Percentiles rank a stretch among this genome's conserved stretches.
Evolutionary conservation across 2,888 invertebrate species (phyloP).

Genomic region (Listrodromus nycthemerus): DNA sequence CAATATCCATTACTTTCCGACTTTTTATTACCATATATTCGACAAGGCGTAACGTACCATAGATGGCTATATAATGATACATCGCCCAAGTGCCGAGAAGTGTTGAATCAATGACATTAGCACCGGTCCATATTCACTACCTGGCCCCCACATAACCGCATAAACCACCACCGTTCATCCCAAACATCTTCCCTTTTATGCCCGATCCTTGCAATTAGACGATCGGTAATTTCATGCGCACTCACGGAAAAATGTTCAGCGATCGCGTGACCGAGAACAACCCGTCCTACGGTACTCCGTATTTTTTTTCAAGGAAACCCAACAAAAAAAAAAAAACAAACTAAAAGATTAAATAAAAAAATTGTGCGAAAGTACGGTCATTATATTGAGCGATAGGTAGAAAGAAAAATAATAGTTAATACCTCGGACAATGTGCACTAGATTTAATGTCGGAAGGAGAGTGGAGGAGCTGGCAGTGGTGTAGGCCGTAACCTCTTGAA

Average conservation of each 20-base stretch:
- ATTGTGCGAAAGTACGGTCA: neutral
- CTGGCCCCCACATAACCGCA: neutral
- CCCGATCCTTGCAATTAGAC: neutral
- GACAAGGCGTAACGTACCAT: too few species aligned
- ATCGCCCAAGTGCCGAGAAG: neutral
- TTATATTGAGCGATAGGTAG: neutral
- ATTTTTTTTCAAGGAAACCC: constrained; percentile 21
- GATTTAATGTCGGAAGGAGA: constrained; percentile 36
- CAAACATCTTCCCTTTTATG: neutral
- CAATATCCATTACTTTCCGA: neutral
- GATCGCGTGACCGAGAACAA: constrained; percentile 55
- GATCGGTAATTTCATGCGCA: neutral
- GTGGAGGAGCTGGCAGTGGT: constrained; percentile 52
- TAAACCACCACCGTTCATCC: neutral
- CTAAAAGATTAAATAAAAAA: neutral
- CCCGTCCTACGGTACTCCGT: constrained; percentile 45
- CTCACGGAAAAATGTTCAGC: neutral
- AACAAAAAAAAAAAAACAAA: neutral
- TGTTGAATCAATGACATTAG: neutral
- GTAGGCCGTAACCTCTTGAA: constrained; percentile 74
- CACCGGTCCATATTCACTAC: neutral
- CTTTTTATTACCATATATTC: neutral
- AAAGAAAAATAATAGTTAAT: neutral
- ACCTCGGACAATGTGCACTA: neutral
- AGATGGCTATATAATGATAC: neutral